Base-by-base conservation (phyloP, 2,888 invertebrate genomes). In the Watsonalla cultraria region DNA sequence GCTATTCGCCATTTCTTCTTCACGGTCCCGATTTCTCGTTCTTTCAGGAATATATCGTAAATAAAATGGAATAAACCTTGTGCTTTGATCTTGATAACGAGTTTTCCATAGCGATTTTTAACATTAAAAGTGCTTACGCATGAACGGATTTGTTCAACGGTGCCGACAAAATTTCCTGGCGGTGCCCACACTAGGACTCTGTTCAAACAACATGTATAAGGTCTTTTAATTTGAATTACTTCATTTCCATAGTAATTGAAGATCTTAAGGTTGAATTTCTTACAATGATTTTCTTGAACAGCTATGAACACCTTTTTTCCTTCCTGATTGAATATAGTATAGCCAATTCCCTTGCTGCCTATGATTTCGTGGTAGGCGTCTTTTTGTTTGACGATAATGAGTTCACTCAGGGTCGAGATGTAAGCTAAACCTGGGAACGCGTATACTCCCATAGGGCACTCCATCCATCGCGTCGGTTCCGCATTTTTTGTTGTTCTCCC, bases 181-280 rank as follows among this genome's bases (percentile, higher is more conserved):
- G 86, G 86, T 0, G 83, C 74, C 75, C 78, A 86, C 0, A 85
- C 70, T 0, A 68, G 39, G 0, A 71, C 65, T 45, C 64, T 71
- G 13, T 75, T 76, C 0, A 68, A 37, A 49, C 67, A 81, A 0
- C 60, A 60, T 2, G 59, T 58, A 47, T 56, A 65, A 5, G 70
- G 70, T 52, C 60, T 72, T 14, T 64, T 69, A 0, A 86, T 68
- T 55, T 78, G 58, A 5, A 86, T 78, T 0, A 85, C 74, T 62
- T 86, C 84, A 42, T 84, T 86, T 0, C 86, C 86, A 51, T 86
- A 85, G 35, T 62, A 55, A 48, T 86, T 86, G 57, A 68, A 86
- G 9, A 86, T 72, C 54, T 70, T 81, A 0, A 86, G 57, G 34
- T 72, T 52, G 53, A 76, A 76, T 34, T 65, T 68, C 9, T 51